These are phyloP conservation scores for Cetonia aurata DNA, from an alignment of 2,888 invertebrate species.

Conservation along the genomic window DNA sequence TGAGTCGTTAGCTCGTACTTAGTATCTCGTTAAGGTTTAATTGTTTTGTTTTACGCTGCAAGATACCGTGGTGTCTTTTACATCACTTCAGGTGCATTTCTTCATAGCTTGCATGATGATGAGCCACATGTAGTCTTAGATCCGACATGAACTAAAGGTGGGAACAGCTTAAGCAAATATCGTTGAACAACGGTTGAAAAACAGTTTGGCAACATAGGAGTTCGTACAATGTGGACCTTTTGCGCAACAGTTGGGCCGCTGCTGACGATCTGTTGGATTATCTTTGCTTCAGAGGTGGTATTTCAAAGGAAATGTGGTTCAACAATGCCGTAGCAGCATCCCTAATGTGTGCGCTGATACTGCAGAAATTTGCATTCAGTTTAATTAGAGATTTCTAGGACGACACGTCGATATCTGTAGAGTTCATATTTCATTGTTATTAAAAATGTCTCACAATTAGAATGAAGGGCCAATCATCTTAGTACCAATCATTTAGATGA, in stretches of 20 bases:
- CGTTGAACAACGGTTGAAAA: background rate
- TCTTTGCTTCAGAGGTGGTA: conserved; percentile 1
- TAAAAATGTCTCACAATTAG: conserved; percentile 26
- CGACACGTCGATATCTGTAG: background rate
- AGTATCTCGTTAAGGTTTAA: conserved; percentile 65
- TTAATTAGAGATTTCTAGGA: background rate
- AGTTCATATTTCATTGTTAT: background rate
- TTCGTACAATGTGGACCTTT: conserved; percentile 5
- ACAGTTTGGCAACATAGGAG: conserved; percentile 12
- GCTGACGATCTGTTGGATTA: background rate
- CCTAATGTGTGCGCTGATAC: conserved; percentile 40
- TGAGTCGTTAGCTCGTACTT: conserved; percentile 64
- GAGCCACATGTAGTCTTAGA: too few species aligned
- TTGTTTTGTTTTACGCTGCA: conserved; percentile 62
- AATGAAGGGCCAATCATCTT: conserved; percentile 20
- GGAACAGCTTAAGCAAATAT: conserved; percentile 7
- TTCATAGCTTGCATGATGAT: too few species aligned
- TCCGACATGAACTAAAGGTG: too few species aligned
- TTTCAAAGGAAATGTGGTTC: conserved; percentile 7
- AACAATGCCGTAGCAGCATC: background rate
- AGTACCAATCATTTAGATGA: too few species aligned
- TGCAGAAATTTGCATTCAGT: background rate
- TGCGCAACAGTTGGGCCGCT: conserved; percentile 8
- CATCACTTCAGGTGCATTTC: conserved; percentile 44
- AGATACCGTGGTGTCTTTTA: conserved; percentile 54